Conservation (phyloP, 2,888 invertebrate species). For the Noctua comes region DNA sequence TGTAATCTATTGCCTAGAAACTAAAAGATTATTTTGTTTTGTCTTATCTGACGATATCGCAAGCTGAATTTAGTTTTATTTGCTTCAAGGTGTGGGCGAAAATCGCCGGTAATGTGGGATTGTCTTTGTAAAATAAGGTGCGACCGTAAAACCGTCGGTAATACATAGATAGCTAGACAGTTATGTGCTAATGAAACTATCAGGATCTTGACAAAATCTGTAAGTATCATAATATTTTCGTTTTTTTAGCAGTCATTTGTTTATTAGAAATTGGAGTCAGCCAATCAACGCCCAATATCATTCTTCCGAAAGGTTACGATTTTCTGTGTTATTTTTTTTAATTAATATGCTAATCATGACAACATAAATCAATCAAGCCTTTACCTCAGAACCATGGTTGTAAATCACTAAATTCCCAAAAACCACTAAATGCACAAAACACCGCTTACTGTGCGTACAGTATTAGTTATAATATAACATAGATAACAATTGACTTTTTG, state of each 20-base stretch:
- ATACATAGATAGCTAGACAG: neutral
- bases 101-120: conserved; percentile 11
- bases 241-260: neutral
- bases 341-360: neutral
- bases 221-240: neutral
- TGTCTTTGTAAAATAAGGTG: conserved; percentile 25
- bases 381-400: conserved; percentile 55
- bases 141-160: neutral
- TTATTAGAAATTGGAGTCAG: neutral
- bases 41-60: conserved; percentile 45
- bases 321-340: neutral
- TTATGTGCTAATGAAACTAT: neutral
- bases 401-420: conserved; percentile 35
- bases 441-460: conserved; percentile 44
- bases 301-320: neutral
- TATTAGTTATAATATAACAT: conserved; percentile 58
- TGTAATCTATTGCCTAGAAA: conserved; percentile 31
- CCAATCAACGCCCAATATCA: neutral
- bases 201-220: conserved; percentile 20
- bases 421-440: conserved; percentile 62
- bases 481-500: conserved; percentile 68
- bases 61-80: conserved; percentile 24
- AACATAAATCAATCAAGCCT: neutral
- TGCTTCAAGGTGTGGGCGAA: conserved; percentile 37
- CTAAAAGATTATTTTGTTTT: conserved; percentile 27